Evolutionary conservation across 2,113 vertebrate genomes (phyloP).

Genomic region (Gymnorhina tibicen): DNA sequence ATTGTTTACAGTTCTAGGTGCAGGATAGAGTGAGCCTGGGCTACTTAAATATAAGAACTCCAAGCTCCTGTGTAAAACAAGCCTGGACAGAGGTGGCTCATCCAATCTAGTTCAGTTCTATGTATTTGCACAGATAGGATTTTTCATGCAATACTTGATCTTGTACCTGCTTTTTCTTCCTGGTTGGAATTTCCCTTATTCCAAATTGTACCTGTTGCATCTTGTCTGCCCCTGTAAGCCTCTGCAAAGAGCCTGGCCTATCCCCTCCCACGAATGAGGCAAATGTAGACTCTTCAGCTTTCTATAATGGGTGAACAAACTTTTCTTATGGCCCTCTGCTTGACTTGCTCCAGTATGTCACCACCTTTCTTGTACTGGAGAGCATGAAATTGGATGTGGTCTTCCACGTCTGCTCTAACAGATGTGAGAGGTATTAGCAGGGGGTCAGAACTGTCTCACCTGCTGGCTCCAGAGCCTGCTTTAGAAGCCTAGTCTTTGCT

Average conservation of each 20-base stretch:
- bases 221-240: neutral
- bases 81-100: neutral
- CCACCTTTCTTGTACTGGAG: neutral
- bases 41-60: neutral
- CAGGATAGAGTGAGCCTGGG: neutral
- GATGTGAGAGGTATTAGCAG: neutral
- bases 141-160: neutral
- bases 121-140: accelerated
- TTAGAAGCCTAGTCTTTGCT: neutral
- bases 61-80: neutral
- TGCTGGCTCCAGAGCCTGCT: neutral
- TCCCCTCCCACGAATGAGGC: neutral
- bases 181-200: neutral
- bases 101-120: neutral
- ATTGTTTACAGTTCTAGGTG: neutral
- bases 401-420: too few relatives aligned
- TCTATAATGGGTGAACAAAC: neutral
- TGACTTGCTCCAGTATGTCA: neutral
- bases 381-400: too few relatives aligned
- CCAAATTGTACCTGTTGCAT: neutral
- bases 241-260: neutral
- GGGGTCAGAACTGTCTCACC: too few relatives aligned
- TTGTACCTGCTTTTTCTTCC: neutral
- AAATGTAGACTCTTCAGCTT: neutral
- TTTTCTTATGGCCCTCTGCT: neutral